Evolutionary conservation across 2,797 vertebrate species (phyloP).

Genomic region (Myotis vivesi): DNA sequence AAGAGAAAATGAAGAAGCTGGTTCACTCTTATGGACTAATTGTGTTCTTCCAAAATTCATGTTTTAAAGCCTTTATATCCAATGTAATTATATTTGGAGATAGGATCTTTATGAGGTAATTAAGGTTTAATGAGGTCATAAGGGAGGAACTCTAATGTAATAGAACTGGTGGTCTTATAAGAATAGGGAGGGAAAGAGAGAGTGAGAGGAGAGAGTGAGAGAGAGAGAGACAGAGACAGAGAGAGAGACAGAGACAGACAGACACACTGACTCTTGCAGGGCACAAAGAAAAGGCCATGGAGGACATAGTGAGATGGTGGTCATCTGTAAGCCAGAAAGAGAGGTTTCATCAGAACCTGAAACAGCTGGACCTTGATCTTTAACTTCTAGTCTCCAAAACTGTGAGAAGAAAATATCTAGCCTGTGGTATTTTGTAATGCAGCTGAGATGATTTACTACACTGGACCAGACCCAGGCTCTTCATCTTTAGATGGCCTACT

Average conservation of each 20-base stretch:
- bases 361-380: too few species aligned
- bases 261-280: neutral
- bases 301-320: neutral
- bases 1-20: neutral
- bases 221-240: neutral
- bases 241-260: neutral
- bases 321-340: neutral
- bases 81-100: neutral
- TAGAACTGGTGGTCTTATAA: neutral
- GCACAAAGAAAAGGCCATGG: neutral
- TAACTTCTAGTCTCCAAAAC: neutral
- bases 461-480: neutral
- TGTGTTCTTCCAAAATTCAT: neutral
- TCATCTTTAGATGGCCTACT: neutral
- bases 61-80: neutral
- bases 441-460: neutral
- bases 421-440: neutral
- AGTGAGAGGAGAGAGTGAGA: neutral
- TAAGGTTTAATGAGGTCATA: neutral
- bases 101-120: neutral
- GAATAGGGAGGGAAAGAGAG: neutral
- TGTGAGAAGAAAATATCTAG: neutral
- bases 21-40: neutral
- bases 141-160: neutral
- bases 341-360: neutral